Conservation (phyloP, 2,797 vertebrate genomes). For the Urocyon cinereoargenteus region DNA sequence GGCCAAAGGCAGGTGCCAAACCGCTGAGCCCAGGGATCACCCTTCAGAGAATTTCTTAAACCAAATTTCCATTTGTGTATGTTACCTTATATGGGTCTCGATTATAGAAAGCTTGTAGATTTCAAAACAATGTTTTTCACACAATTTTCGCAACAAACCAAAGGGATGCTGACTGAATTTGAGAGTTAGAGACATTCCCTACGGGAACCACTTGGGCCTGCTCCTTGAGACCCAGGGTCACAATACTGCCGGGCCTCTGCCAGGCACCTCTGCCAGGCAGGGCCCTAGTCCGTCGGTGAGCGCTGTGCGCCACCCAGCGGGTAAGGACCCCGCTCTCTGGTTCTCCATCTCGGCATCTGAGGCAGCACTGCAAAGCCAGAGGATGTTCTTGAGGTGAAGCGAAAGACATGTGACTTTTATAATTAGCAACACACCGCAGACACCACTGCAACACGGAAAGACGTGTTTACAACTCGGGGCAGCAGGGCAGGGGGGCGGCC, state of each 20-base stretch:
- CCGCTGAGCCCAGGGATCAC: no score
- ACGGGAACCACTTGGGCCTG: not conserved
- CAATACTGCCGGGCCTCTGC: accelerated
- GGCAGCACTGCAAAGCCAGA: conserved; percentile 6
- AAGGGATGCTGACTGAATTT: not conserved
- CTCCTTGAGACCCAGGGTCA: not conserved
- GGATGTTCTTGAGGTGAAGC: conserved; percentile 3
- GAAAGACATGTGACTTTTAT: conserved; percentile 68
- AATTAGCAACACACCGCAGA: conserved; percentile 79
- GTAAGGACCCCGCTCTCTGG: not conserved
- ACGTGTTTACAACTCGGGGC: conserved; percentile 9
- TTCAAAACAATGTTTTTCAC: conserved; percentile 3
- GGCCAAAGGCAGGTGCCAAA: no score
- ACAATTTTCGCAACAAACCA: not conserved
- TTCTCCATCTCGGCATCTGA: not conserved
- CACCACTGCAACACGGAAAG: conserved; percentile 68
- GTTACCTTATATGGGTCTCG: not conserved
- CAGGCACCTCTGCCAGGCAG: not conserved
- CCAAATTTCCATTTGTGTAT: conserved; percentile 3
- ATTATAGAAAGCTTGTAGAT: not conserved
- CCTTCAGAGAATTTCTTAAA: not conserved
- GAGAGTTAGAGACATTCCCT: not conserved
- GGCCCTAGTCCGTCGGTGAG: accelerated
- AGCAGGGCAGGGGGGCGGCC: not conserved
- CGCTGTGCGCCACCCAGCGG: accelerated